Conservation (phyloP, 1,140 invertebrate species). For the Meloidogyne exigua region DNA sequence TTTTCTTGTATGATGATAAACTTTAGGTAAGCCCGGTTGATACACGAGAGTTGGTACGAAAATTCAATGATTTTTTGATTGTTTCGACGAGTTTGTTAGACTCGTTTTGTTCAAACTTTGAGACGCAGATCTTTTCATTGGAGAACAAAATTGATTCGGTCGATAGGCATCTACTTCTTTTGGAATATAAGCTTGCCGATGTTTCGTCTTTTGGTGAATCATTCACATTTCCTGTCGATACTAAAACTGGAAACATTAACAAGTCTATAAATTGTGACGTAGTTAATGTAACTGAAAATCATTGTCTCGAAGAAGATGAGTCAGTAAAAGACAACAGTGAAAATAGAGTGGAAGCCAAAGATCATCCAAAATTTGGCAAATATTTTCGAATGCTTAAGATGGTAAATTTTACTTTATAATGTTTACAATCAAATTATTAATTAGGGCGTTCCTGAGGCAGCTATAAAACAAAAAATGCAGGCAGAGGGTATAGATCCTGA, state of each 20-base stretch:
- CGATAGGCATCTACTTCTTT: constrained; percentile 6
- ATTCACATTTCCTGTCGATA: neutral
- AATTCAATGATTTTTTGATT: constrained; percentile 23
- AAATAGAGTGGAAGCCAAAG: constrained; percentile 12
- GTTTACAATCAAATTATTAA: neutral
- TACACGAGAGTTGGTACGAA: neutral
- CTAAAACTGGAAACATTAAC: neutral
- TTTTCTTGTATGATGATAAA: neutral
- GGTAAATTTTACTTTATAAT: neutral
- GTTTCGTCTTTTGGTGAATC: neutral
- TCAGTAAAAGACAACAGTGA: neutral
- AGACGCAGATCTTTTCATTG: neutral
- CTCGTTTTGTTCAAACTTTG: constrained; percentile 8
- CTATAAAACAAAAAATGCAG: constrained; percentile 36
- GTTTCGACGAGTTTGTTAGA: neutral
- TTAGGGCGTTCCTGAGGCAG: constrained; percentile 32
- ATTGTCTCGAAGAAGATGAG: neutral
- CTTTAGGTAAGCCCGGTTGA: constrained; percentile 17
- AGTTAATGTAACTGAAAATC: neutral
- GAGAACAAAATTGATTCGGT: constrained; percentile 3
- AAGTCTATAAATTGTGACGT: neutral
- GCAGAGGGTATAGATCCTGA: constrained; percentile 30
- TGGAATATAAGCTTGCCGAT: constrained; percentile 11
- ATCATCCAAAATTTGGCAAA: constrained; percentile 35
- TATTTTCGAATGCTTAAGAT: constrained; percentile 39